These are phyloP conservation scores for Peromyscus maniculatus DNA, from an alignment of 2,113 vertebrate genomes.

Conservation along the genomic window DNA sequence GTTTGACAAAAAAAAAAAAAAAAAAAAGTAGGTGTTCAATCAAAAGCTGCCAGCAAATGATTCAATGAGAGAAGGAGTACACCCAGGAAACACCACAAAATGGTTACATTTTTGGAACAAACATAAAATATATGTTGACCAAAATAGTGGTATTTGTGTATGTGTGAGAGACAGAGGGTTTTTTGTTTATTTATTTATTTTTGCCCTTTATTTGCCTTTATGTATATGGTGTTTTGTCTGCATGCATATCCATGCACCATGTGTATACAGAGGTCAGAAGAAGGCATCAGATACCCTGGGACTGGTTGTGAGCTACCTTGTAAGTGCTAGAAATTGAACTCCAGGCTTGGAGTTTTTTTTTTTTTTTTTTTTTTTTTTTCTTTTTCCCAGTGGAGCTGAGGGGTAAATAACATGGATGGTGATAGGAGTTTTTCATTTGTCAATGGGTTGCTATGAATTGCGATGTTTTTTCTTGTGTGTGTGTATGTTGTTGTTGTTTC, in stretches of 20 bases:
- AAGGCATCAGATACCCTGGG: neutral
- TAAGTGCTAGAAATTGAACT: neutral
- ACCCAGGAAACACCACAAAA: neutral
- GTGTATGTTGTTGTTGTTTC: neutral
- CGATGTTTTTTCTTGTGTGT: too few species aligned
- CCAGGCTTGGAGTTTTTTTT: neutral
- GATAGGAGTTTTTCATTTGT: neutral
- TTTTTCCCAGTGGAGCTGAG: neutral
- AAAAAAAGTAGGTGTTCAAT: neutral
- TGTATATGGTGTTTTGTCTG: neutral
- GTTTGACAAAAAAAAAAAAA: neutral
- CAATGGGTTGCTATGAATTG: neutral
- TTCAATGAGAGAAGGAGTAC: neutral
- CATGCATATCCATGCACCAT: neutral
- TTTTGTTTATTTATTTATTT: too few species aligned
- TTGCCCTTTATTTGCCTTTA: neutral
- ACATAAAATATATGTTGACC: constrained; percentile 4
- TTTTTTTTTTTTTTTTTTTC: too few species aligned
- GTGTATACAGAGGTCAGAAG: neutral
- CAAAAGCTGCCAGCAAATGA: neutral
- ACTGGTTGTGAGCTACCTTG: neutral
- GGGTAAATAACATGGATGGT: neutral
- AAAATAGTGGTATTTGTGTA: neutral
- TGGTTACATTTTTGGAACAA: constrained; percentile 2
- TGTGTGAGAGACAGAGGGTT: neutral